Base-by-base conservation (phyloP, 2,797 vertebrate species). In the Pangasius sanitwongsei region DNA sequence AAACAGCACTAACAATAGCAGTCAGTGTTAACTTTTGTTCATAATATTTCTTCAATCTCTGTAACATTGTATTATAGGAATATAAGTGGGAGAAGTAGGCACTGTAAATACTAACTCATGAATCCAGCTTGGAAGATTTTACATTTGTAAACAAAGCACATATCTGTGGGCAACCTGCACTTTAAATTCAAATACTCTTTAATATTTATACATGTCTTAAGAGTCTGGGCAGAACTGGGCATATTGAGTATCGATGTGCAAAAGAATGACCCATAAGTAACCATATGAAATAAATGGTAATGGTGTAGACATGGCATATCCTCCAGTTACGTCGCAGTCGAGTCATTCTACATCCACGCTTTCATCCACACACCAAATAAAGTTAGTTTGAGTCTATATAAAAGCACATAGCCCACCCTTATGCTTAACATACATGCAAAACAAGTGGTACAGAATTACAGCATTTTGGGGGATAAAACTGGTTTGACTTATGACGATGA, bases 51-150 rank as follows among this genome's bases (percentile, higher is more conserved):
- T 78, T 74, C 3, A 86, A 81, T 65, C 61, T 65, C 82, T n/a
- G 34, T 28, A 83, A 83, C 61, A 65, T 5, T 65, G 82, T 48
- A 65, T 65, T 44, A 16, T n/a, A 15, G 55, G 13, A 82, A 82
- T 3, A 44, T 28, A n/a, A n/a, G 16, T 53, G 7, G 9, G 61
- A 65, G n/a, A 69, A 13, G 4, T 69, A 69, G n/a, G n/a, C 9
- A 86, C 72, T 81, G 70, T 90, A 87, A 85, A 67, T 67, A 31
- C 20, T 41, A 87, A 89, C 78, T 69, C 67, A 90, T 87, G 55
- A 80, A 85, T 87, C 83, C 77, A 82, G 77, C 67, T 81, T 53
- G 23, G 41, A 83, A 83, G 50, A n/a, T 70, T 86, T 90, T 28
- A n/a, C 80, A 77, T 69, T 53, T 0, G 18, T 2, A 70, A 85